Conservation (phyloP, 2,888 invertebrate species). For the Amphipoea oculea region DNA sequence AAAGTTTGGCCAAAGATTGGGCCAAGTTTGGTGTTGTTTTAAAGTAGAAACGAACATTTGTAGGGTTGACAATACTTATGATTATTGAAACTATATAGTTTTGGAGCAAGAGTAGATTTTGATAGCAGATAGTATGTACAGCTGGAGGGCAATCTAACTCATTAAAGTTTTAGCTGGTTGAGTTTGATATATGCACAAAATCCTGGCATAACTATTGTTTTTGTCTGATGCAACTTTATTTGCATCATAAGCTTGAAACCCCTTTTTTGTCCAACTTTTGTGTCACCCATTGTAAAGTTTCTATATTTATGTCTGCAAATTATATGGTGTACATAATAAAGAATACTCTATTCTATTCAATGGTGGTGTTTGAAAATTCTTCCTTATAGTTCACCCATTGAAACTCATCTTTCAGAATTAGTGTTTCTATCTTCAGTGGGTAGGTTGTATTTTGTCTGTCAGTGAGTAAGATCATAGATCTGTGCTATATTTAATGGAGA, state of each 20-base stretch:
- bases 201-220: not conserved
- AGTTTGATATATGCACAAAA: not conserved
- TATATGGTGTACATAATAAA: too few relatives aligned
- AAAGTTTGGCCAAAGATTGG: constrained; percentile 54
- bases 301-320: too few relatives aligned
- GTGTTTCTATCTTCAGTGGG: not conserved
- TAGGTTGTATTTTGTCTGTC: not conserved
- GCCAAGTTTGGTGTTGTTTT: constrained; percentile 40
- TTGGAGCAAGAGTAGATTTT: constrained; percentile 23
- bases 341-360: too few relatives aligned
- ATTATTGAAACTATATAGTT: constrained; percentile 1
- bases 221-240: not conserved
- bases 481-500: not conserved
- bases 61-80: constrained; percentile 43
- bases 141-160: constrained; percentile 20
- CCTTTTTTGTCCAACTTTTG: not conserved
- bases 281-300: too few relatives aligned
- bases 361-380: not conserved
- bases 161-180: not conserved
- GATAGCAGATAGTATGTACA: constrained; percentile 26
- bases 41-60: constrained; percentile 54
- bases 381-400: too few relatives aligned
- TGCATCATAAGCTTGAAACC: not conserved
- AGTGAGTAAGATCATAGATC: not conserved
- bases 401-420: not conserved